phyloP scores from a whole-genome alignment of 2,113 vertebrate species.

The Clarias gariepinus region DNA sequence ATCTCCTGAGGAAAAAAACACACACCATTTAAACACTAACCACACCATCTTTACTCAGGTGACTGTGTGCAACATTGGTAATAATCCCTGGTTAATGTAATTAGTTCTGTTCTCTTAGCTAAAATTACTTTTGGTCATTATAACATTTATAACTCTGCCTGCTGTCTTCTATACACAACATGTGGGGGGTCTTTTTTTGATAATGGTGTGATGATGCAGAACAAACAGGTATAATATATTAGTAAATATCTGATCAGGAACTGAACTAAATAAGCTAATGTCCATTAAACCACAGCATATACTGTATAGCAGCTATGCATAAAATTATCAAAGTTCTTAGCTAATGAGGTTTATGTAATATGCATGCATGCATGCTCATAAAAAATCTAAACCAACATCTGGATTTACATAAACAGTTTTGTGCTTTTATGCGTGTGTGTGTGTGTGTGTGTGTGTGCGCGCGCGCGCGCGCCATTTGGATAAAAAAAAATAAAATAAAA shows the following conservation, averaged over 20 bases:
- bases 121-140: not conserved
- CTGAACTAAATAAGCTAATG: not conserved
- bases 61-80: not conserved
- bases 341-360: constrained; percentile 3
- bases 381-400: not conserved
- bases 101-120: not conserved
- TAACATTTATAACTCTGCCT: not conserved
- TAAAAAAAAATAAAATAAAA: too few species aligned
- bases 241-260: not conserved
- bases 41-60: not conserved
- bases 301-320: not conserved
- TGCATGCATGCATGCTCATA: too few species aligned
- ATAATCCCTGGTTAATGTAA: not conserved
- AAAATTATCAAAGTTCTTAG: constrained; percentile 4
- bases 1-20: not conserved
- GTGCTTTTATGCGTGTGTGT: not conserved
- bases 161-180: not conserved
- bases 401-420: not conserved
- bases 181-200: not conserved
- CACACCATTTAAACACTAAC: not conserved
- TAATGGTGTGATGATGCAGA: not conserved
- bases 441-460: too few species aligned
- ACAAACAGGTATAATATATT: not conserved
- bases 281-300: not conserved
- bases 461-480: too few species aligned